Evolutionary conservation across 37 sponge, comb jelly and placozoan genomes (phyloP), one percentile per base, ranked within the genome.

Genomic region (Oscarella lobularis): DNA sequence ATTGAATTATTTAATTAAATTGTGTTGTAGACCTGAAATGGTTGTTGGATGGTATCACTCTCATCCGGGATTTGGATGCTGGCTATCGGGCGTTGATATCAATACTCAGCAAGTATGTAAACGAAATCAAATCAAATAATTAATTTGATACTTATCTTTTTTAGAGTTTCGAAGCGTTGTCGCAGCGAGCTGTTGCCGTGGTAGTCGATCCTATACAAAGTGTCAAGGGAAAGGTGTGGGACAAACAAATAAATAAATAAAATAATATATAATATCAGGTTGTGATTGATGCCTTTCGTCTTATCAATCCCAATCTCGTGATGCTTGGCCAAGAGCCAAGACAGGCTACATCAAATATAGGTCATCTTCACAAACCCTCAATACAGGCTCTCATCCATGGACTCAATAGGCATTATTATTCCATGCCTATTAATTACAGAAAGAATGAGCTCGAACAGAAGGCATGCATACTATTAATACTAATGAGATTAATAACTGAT

Each of bases 21-120:
- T n/a, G n/a, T n/a, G n/a, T n/a, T n/a, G n/a, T n/a, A n/a, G 96
- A 9, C 99, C 99, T 0, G 99, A 98, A 85, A 94, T 94, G 92
- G 99, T 98, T 39, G 99, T 98, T 27, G 99, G 99, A 0, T 98
- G 99, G 99, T 98, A 98, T 73, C 99, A 98, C 78, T 90, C 92
- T 37, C 99, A 98, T 75, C 99, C 99, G 60, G 99, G 99, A 40
- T 98, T 98, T 67, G 99, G 99, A 31, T 98, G 99, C 79, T 98
- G 99, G 99, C 81, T 98, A 29, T 98, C 99, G 36, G 99, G 95
- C 33, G 99, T 98, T 30, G 99, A 98, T 76, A 94, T 98, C 73
- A 98, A 94, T 78, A 98, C 99, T 2, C 95, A 95, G 72, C 88
- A 92, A 73, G 31, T 76, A 35, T 75, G 76, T 75, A 54, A 27